These are phyloP conservation scores for Psittacula echo DNA, from an alignment of 2,797 vertebrate species.

Conservation along the genomic window DNA sequence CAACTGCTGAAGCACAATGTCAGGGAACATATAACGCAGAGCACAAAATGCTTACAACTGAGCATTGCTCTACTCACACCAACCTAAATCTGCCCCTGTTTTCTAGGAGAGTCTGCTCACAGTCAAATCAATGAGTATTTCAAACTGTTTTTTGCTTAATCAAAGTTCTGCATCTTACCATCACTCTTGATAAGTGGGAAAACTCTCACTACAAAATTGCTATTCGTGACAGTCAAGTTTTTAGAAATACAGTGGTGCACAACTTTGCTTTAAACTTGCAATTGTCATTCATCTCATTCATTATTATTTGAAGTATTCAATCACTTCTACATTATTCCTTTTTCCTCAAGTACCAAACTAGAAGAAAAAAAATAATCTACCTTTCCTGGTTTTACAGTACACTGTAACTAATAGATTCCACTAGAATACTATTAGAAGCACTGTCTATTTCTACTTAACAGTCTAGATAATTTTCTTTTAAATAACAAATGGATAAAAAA, in stretches of 20 bases:
- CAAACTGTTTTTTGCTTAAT: neutral
- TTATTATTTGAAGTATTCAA: neutral
- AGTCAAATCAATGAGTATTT: neutral
- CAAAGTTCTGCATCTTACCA: neutral
- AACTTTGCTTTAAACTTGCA: neutral
- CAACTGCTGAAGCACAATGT: neutral
- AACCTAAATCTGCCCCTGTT: neutral
- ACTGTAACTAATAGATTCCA: neutral
- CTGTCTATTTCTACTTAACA: neutral
- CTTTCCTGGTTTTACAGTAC: neutral
- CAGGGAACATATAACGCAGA: neutral
- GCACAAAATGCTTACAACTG: neutral
- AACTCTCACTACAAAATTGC: neutral
- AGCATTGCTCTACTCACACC: neutral
- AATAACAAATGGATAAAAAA: neutral
- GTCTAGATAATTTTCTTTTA: neutral
- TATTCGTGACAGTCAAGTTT: neutral
- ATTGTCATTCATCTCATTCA: neutral
- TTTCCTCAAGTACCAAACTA: neutral
- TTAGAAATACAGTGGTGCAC: neutral
- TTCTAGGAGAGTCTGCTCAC: neutral
- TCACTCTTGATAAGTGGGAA: neutral
- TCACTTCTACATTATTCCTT: neutral
- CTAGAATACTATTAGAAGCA: neutral
- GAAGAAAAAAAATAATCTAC: neutral